Evolutionary conservation across 2,113 vertebrate species (phyloP).

Genomic region (Xiphophorus maculatus): DNA sequence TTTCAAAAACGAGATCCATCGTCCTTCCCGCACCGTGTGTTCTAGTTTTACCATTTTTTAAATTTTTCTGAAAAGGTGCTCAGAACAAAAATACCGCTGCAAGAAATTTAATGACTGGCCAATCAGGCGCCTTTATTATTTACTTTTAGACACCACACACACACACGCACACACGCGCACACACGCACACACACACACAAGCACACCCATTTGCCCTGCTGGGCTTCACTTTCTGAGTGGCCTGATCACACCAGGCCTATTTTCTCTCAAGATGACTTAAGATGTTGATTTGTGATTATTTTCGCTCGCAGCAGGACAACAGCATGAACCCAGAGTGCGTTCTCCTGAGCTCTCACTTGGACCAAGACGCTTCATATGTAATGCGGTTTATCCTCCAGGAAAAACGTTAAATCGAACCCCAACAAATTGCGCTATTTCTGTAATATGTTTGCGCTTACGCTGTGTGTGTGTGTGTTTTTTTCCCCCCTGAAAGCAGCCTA

Average conservation of each 20-base stretch:
- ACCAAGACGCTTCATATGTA: constrained; percentile 22
- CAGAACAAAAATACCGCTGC: background rate
- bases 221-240: constrained; percentile 9
- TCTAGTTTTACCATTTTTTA: background rate
- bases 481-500: constrained; percentile 21
- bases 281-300: constrained; percentile 40
- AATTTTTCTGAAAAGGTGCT: background rate
- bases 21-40: too few species aligned
- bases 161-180: too few species aligned
- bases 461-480: background rate
- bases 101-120: background rate
- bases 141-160: background rate
- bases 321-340: background rate
- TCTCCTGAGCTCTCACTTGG: constrained; percentile 10
- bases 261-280: constrained; percentile 21
- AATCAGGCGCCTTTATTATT: background rate
- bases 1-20: background rate
- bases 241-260: constrained; percentile 6
- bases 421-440: constrained; percentile 14
- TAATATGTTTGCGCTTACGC: constrained; percentile 36
- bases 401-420: constrained; percentile 50
- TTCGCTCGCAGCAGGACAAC: constrained; percentile 24
- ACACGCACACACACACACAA: too few species aligned
- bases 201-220: background rate
- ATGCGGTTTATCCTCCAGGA: constrained; percentile 8